These are phyloP conservation scores for Theonella swinhoei DNA, from an alignment of 37 sponge, comb jelly and placozoan genomes.

Conservation along the genomic window DNA sequence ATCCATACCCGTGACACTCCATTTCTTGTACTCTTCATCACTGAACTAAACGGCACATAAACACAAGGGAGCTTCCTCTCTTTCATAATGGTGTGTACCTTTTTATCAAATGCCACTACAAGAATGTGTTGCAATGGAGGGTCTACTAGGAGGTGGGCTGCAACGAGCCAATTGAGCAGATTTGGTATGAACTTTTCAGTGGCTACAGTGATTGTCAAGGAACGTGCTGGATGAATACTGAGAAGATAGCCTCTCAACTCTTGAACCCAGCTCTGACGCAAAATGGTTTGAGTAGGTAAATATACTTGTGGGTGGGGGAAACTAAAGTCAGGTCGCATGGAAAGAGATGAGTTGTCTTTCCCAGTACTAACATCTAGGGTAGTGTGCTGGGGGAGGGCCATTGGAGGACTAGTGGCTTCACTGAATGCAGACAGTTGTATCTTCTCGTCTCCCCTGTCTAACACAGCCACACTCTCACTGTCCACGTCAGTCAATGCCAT, in stretches of 20 bases:
- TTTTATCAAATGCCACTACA: slow-evolving; percentile 22
- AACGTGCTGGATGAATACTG: not conserved
- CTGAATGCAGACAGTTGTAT: too few relatives aligned
- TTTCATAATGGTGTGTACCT: not conserved
- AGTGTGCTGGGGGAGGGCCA: too few relatives aligned
- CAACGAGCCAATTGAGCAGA: slow-evolving; percentile 42
- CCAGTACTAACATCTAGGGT: too few relatives aligned
- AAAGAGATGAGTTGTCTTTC: too few relatives aligned
- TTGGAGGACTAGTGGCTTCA: too few relatives aligned
- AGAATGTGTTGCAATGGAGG: slow-evolving; percentile 18
- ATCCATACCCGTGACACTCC: slow-evolving; percentile 20
- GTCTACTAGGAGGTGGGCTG: not conserved
- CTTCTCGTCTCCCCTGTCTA: too few relatives aligned
- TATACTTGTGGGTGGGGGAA: not conserved
- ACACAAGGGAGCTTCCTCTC: not conserved
- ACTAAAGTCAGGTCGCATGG: not conserved
- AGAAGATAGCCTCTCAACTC: not conserved
- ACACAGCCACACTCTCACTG: too few relatives aligned
- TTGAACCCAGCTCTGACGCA: not conserved
- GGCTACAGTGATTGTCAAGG: slow-evolving; percentile 4
- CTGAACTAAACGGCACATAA: not conserved
- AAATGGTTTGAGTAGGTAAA: not conserved
- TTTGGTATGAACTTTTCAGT: slow-evolving; percentile 5
- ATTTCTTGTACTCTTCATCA: not conserved
- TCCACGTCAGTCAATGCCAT: too few relatives aligned